Conservation (phyloP, 2,888 invertebrate species). For the Caenorhabditis drosophilae region DNA sequence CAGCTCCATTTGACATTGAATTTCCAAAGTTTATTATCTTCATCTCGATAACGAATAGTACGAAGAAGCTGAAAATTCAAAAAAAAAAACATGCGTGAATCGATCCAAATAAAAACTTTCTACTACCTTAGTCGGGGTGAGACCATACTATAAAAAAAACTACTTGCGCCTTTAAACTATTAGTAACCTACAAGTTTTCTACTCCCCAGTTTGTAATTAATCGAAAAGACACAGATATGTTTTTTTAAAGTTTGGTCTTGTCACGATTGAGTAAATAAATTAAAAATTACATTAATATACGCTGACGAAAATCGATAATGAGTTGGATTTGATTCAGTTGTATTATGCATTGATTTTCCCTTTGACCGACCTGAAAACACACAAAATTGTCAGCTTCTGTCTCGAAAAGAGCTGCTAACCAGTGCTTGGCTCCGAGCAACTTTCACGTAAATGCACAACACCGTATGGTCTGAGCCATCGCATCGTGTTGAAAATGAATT, state of each 20-base stretch:
- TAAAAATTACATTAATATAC: slow-evolving; percentile 63
- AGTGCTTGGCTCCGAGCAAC: slow-evolving; percentile 74
- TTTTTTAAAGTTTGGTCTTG: too few species aligned
- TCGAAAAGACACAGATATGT: too few species aligned
- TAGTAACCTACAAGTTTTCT: too few species aligned
- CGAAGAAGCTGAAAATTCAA: slow-evolving; percentile 39
- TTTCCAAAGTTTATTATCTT: slow-evolving; percentile 54
- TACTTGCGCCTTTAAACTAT: too few species aligned
- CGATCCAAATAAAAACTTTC: too few species aligned
- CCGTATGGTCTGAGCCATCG: slow-evolving; percentile 73
- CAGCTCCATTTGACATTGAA: slow-evolving; percentile 66
- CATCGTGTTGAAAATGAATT: slow-evolving; percentile 71
- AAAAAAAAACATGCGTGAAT: neutral
- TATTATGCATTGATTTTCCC: slow-evolving; percentile 52
- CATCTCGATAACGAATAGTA: slow-evolving; percentile 51
- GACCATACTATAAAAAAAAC: too few species aligned
- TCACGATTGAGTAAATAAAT: too few species aligned
- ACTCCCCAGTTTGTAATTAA: neutral
- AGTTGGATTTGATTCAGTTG: slow-evolving; percentile 63
- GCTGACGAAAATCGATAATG: slow-evolving; percentile 66
- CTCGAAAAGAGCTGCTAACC: too few species aligned
- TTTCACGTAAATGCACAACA: slow-evolving; percentile 73
- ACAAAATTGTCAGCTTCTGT: neutral
- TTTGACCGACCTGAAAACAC: slow-evolving; percentile 34
- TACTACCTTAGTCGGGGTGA: too few species aligned